These are phyloP conservation scores for Choristoneura fumiferana DNA, from an alignment of 1,140 invertebrate genomes.

Conservation along the genomic window DNA sequence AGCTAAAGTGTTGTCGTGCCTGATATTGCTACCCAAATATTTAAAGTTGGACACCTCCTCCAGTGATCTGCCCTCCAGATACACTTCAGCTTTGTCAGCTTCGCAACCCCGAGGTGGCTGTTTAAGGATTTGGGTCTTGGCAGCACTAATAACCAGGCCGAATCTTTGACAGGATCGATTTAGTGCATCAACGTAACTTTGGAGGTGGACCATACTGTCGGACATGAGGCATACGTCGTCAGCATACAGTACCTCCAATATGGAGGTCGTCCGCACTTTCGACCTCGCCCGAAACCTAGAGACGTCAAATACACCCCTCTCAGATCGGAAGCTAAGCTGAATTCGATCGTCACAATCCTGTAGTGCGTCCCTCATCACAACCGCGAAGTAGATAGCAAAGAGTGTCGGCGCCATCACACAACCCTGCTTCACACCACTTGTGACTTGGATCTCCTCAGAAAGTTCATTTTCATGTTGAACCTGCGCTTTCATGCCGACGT, in stretches of 20 bases:
- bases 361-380: slow-evolving; percentile 24
- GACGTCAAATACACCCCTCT: slow-evolving; percentile 22
- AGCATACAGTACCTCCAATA: slow-evolving; percentile 24
- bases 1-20: slow-evolving; percentile 11
- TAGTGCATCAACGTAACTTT: slow-evolving; percentile 20
- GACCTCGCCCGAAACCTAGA: slow-evolving; percentile 22
- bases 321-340: slow-evolving; percentile 1
- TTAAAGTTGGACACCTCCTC: slow-evolving; percentile 21
- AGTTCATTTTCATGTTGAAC: slow-evolving; percentile 27
- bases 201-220: slow-evolving; percentile 21
- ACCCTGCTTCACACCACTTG: slow-evolving; percentile 28
- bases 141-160: slow-evolving; percentile 26
- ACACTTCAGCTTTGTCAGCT: background rate
- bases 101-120: slow-evolving; percentile 21
- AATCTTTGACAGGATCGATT: slow-evolving; percentile 25
- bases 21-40: slow-evolving; percentile 22
- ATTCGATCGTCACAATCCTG: slow-evolving; percentile 18
- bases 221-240: slow-evolving; percentile 31
- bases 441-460: slow-evolving; percentile 24
- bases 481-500: slow-evolving; percentile 25
- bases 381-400: slow-evolving; percentile 31
- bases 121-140: slow-evolving; percentile 30
- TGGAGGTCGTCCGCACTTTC: background rate
- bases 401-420: slow-evolving; percentile 32
- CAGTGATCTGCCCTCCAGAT: slow-evolving; percentile 21